Evolutionary conservation across 2,797 vertebrate genomes (phyloP), one percentile per base, ranked within the genome.

Genomic region (Enteromius argenteus): DNA sequence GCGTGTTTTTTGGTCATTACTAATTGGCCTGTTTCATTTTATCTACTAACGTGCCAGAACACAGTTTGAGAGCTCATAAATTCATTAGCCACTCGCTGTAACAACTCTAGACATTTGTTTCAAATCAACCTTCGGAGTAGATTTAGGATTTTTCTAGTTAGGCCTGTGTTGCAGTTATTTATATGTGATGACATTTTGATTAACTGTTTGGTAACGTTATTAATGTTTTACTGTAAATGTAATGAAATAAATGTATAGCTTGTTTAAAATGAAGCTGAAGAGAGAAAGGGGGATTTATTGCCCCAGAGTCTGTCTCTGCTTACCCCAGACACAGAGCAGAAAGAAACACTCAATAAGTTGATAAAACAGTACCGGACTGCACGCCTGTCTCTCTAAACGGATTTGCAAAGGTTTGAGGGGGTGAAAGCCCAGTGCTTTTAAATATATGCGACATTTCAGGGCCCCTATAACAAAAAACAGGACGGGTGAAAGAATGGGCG

Each of bases 291-390:
- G 32, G 67, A 72, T 79, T 72, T 84, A 79, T 79, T 84, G 75
- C 53, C 19, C 62, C 44, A 39, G 14, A 56, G 23, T 80, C 56
- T 84, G 64, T 81, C 81, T 58, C 32, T 39, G 56, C 35, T 85
- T 74, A 85, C 76, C 76, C n/a, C 74, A 53, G 72, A 81, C 78
- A 51, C 73, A 30, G 74, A 83, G 85, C 85, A 85, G 87, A 88
- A 86, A 87, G 82, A 89, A 87, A 86, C 83, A 72, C 72, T 83
- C 74, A 78, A 89, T 88, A 89, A 88, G 86, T 86, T 84, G 89
- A 89, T 88, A 86, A 86, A 87, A 86, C 83, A 42, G 74, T 80
- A 46, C 76, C 81, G 86, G 46, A 75, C 82, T 83, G 86, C 73
- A 86, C 85, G 88, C 72, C 86, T 46, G 67, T 81, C 84, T 81